These are phyloP conservation scores for Galaxea fascicularis DNA, from an alignment of 92 coral and sea anemone species.

Conservation along the genomic window DNA sequence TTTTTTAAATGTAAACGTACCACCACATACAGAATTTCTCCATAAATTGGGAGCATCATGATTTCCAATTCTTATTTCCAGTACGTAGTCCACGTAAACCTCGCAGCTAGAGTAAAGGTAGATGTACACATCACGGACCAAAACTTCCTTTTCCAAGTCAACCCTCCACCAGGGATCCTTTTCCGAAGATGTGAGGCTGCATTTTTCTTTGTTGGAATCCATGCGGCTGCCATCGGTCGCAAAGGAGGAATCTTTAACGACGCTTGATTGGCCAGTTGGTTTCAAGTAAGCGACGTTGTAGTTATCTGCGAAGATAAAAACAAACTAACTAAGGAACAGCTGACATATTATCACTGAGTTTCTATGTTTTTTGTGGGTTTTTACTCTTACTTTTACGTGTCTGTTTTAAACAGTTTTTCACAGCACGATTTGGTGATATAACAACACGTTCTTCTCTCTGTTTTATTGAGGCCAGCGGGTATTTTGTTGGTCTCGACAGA, in stretches of 20 bases:
- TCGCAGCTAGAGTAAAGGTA: neutral
- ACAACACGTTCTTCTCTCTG: too few species aligned
- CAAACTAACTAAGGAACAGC: neutral
- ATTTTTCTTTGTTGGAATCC: constrained; percentile 1
- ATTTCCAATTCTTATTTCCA: constrained; percentile 32
- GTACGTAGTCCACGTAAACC: neutral
- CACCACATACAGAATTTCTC: constrained; percentile 12
- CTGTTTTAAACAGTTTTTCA: too few species aligned
- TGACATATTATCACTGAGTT: too few species aligned
- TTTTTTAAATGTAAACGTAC: neutral
- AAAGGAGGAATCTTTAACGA: neutral
- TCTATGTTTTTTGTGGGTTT: too few species aligned
- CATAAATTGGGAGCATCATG: neutral
- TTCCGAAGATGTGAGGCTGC: constrained; percentile 10
- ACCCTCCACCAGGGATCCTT: constrained; percentile 46
- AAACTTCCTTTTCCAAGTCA: constrained; percentile 18
- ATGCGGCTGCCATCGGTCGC: constrained; percentile 41
- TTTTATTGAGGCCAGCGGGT: too few species aligned
- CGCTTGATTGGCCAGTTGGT: constrained; percentile 19
- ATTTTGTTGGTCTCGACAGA: too few species aligned
- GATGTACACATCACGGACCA: constrained; percentile 24
- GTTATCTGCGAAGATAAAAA: neutral
- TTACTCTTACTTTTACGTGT: too few species aligned
- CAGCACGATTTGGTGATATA: too few species aligned
- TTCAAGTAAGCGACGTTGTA: constrained; percentile 17